These are phyloP conservation scores for Danio aesculapii DNA, from an alignment of 2,797 vertebrate genomes.

Conservation along the genomic window DNA sequence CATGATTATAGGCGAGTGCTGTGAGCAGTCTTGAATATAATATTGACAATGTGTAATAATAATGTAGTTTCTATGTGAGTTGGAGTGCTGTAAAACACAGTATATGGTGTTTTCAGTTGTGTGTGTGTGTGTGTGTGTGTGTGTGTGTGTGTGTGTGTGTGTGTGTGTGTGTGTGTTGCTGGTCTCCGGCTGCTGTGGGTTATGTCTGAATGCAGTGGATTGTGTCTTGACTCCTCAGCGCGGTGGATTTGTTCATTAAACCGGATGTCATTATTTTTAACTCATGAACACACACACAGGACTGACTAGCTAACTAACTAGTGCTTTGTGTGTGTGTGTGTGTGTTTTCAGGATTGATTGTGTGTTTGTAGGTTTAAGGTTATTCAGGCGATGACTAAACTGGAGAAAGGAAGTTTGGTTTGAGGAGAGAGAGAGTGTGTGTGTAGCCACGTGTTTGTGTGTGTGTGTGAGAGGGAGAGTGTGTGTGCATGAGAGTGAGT, in stretches of 20 bases:
- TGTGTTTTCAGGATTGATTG: background rate
- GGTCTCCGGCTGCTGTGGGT: background rate
- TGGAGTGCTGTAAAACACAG: background rate
- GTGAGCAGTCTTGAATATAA: too few relatives aligned
- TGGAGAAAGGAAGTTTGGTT: slow-evolving; percentile 55
- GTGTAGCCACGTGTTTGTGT: slow-evolving; percentile 10
- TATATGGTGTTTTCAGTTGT: background rate
- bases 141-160: too few relatives aligned
- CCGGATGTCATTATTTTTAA: slow-evolving; percentile 26
- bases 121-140: too few relatives aligned
- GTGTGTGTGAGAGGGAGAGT: too few relatives aligned
- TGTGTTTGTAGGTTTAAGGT: slow-evolving; percentile 2
- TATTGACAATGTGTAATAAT: too few relatives aligned
- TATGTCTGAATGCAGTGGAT: background rate
- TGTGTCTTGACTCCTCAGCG: slow-evolving; percentile 3
- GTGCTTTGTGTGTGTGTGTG: too few relatives aligned
- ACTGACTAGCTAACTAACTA: too few relatives aligned
- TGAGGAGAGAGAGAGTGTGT: slow-evolving; percentile 49
- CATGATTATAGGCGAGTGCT: too few relatives aligned
- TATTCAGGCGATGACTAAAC: slow-evolving; percentile 22
- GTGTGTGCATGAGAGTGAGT: too few relatives aligned
- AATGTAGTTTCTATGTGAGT: too few relatives aligned
- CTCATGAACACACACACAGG: background rate
- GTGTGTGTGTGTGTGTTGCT: background rate
- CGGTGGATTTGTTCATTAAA: slow-evolving; percentile 1